Evolutionary conservation across 2,113 vertebrate genomes (phyloP), one percentile per base, ranked within the genome.

Genomic region (Hemichromis elongatus): DNA sequence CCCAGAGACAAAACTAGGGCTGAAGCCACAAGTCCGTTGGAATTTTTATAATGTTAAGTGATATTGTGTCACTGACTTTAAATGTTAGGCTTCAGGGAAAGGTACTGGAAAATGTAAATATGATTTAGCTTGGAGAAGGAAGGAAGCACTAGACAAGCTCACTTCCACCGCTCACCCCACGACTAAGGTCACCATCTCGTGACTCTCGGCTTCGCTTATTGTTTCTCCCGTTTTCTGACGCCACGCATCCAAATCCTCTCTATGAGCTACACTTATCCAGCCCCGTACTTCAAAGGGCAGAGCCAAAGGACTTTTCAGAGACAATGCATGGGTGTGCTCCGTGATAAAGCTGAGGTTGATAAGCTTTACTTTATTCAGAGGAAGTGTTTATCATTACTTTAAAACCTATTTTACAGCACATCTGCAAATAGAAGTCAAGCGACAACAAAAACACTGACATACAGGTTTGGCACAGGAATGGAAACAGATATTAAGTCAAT

Each of bases 41-140:
- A 92, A 96, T 95, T 95, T 94, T 93, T 95, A 81, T 89, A 95
- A 95, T 26, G 89, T 94, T 96, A 94, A 96, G 95, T 96, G 94
- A 97, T 94, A 94, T 92, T 88, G 86, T 95, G 95, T 96, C 94
- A 96, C 94, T 73, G 16, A 37, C 88, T 95, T 94, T 95, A 93
- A 93, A 90, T 86, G 86, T 89, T 37, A 4, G 81, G 63, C 89
- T 86, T 86, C 35, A 3, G 86, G 90, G 90, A 91, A 86, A 88
- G 84, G 82, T 86, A 80, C 87, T 89, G 84, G 75, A 87, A 85
- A 91, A 89, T 85, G 89, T 91, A 92, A 89, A 91, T 87, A 88
- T 88, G 89, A 94, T 90, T 93, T 89, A 90, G 89, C 85, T 86
- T 88, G 79, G 50, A 80, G 70, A 86, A 89, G 90, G 84, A 92